Evolutionary conservation across 53 echinoderm and acorn worm genomes (phyloP), one percentile per base, ranked within the genome.

Genomic region (Zoroaster sp.): DNA sequence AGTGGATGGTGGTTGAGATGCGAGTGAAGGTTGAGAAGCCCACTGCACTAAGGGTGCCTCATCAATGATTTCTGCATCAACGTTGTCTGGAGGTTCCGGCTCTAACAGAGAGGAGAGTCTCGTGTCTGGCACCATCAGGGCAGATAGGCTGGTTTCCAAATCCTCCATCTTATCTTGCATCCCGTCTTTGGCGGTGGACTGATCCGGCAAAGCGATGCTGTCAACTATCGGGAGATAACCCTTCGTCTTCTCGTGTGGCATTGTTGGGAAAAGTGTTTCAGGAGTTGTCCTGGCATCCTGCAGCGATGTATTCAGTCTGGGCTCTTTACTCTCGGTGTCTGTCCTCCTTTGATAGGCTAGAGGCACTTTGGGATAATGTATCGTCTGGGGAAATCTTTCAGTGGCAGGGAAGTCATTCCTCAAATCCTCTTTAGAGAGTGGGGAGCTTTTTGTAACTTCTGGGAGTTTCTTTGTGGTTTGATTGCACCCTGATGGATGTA

Each of bases 61-160:
- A 25, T 33, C 28, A 35, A 10, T 18, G 38, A 54, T 49, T 41
- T 52, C 54, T 8, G 52, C 45, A 1, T 32, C 28, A 12, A 71
- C 14, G 8, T 11, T 71, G 36, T 15, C 0, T 18, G n/a, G n/a
- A n/a, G n/a, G n/a, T 52, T 32, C 54, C 52, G 42, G 52, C 52
- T 37, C 1, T 17, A 17, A 20, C n/a, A 23, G 23, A 2, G 80
- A 14, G 18, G 80, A 52, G 6, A 13, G n/a, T 5, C 34, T 36
- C 28, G 40, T 28, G 10, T 38, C 41, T 10, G 54, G 37, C 65
- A 39, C 25, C 63, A 80, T 80, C 12, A 80, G 80, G 18, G 66
- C 36, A 41, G 65, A 31, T 13, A 80, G 40, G 63, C 80, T 66
- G 14, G 80, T 80, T 65, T 78, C 78, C 10, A 78, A 35, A 17